phyloP scores from a whole-genome alignment of 2,888 invertebrate species.

The Coleophora flavipennella region DNA sequence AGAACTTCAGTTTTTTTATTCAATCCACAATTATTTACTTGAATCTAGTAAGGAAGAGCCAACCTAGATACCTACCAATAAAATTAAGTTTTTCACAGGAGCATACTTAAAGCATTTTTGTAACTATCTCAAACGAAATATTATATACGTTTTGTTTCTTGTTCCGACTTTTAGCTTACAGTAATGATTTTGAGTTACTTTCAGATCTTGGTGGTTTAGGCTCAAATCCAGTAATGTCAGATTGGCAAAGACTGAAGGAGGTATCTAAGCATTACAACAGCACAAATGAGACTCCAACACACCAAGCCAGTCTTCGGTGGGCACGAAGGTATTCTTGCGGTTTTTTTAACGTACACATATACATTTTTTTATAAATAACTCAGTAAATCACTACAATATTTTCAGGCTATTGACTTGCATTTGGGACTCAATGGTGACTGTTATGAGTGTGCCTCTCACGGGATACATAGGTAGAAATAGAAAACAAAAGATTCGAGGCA shows the following conservation, averaged over 20 bases:
- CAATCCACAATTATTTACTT: no score
- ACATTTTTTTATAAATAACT: no score
- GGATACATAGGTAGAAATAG: constrained; percentile 54
- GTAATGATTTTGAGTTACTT: not conserved
- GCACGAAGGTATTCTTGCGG: constrained; percentile 68
- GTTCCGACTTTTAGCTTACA: no score
- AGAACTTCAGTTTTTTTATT: no score
- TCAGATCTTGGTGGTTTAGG: constrained; percentile 88
- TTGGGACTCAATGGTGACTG: constrained; percentile 93
- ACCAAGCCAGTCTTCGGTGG: constrained; percentile 85
- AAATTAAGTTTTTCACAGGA: no score
- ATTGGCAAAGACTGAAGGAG: constrained; percentile 88
- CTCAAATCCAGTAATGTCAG: constrained; percentile 87
- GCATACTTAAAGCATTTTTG: no score
- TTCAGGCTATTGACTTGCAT: constrained; percentile 86
- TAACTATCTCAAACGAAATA: no score
- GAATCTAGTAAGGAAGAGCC: no score
- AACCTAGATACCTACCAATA: no score
- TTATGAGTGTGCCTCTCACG: constrained; percentile 84
- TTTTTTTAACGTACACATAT: no score
- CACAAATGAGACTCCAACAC: constrained; percentile 78
- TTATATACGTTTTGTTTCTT: no score
- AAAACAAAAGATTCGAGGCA: constrained; percentile 54
- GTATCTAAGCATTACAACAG: constrained; percentile 78
- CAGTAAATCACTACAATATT: constrained; percentile 4